Base-by-base conservation (phyloP, 2,888 invertebrate genomes). In the Gymnoscelis rufifasciata region DNA sequence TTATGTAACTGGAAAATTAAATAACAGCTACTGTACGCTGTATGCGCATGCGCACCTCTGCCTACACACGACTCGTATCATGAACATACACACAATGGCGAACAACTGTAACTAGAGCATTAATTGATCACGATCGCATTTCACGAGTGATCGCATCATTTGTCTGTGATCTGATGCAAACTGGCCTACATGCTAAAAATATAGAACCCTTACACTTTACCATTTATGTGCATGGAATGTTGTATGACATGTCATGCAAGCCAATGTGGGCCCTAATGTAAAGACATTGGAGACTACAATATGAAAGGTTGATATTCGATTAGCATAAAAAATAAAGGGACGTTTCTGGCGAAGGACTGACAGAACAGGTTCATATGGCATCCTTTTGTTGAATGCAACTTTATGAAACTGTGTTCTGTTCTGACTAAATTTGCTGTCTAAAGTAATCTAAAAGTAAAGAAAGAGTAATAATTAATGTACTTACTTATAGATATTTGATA, bases 131-230 rank as follows among this genome's bases (percentile, higher is more conserved):
- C 63, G 68, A 71, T 68, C 60, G 62, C 54, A 64, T 67, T 69
- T 62, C 63, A 66, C 64, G 61, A 60, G 57, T 66, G 71, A 71
- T 68, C 65, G 64, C 69, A 62, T 64, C 65, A 62, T 54, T 65
- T 62, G 62, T 54, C 56, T 54, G 55, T 56, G 54, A 57, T 64
- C 61, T 67, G 66, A 68, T 68, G 68, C 67, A 67, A 64, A 66
- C 60, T 68, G 68, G 51, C 74, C 73, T 66, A 72, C 60, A 59
- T 71, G 56, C 61, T 70, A 67, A 60, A 69, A 64, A 70, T 74
- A 73, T 62, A 65, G 53, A 65, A 59, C 49, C 53, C 57, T 60
- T 44, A 40, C 39, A 29, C 36, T 31, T 15, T 30, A 26, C 41
- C 24, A 24, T 43, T 31, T n/a, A 31, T 15, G 29, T 24, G 23